phyloP scores from a whole-genome alignment of 2,888 invertebrate species.

The Platycheirus albimanus region DNA sequence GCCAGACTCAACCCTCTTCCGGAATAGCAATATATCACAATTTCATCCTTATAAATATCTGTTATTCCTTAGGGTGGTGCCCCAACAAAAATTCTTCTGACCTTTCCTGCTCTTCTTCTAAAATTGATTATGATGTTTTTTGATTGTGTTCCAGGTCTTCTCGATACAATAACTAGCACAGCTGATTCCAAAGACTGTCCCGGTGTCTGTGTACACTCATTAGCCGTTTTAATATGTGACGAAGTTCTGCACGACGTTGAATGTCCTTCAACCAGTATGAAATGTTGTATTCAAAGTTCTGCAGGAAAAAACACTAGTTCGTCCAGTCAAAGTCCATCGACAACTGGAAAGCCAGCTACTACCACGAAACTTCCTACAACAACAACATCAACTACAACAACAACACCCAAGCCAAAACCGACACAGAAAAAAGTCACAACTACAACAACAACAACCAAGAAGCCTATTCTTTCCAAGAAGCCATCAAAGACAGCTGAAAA shows the following conservation, averaged over 20 bases:
- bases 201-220: constrained; percentile 92
- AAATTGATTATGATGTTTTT: no score
- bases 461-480: constrained; percentile 78
- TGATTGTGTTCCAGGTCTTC: constrained; percentile 85
- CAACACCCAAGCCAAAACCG: constrained; percentile 78
- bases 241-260: constrained; percentile 92
- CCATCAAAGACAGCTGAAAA: constrained; percentile 77
- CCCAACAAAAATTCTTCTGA: no score
- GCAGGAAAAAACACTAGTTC: constrained; percentile 83
- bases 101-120: no score
- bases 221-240: constrained; percentile 93
- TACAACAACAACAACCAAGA: constrained; percentile 76
- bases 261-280: constrained; percentile 91
- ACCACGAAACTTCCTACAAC: constrained; percentile 75
- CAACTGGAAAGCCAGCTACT: constrained; percentile 74
- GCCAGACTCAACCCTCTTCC: no score
- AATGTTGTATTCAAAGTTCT: constrained; percentile 91
- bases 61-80: no score
- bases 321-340: constrained; percentile 60
- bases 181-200: constrained; percentile 94
- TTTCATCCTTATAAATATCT: no score
- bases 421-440: constrained; percentile 73
- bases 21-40: no score
- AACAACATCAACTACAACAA: constrained; percentile 78
- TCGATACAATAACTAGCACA: constrained; percentile 93